These are phyloP conservation scores for Propithecus deckenii DNA, from an alignment of 2,797 vertebrate genomes.

Conservation along the genomic window DNA sequence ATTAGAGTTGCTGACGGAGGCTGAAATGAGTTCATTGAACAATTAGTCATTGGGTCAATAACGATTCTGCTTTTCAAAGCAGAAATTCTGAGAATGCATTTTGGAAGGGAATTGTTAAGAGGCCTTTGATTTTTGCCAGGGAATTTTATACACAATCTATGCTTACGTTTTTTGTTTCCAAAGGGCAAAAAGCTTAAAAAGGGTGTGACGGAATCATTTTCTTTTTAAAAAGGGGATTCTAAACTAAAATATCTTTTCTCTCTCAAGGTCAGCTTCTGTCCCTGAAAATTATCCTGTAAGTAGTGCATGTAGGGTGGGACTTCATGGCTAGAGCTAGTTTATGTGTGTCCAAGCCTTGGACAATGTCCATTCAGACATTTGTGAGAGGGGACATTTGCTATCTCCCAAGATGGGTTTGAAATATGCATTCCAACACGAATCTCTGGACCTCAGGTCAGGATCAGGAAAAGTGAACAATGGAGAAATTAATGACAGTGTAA, in stretches of 20 bases:
- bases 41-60: constrained; percentile 18
- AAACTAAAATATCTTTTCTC: not conserved
- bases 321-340: not conserved
- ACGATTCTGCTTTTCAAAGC: constrained; percentile 5
- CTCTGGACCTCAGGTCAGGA: not conserved
- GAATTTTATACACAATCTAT: not conserved
- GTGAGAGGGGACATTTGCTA: not conserved
- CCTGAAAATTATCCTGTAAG: not conserved
- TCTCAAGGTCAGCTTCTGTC: not conserved
- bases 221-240: not conserved
- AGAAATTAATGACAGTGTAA: not conserved
- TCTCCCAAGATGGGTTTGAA: not conserved
- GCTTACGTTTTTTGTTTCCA: not conserved
- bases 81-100: not conserved
- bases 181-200: not conserved
- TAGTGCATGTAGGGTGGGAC: not conserved
- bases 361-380: not conserved
- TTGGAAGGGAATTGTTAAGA: constrained; percentile 35
- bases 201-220: not conserved
- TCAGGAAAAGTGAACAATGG: not conserved
- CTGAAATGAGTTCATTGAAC: constrained; percentile 10
- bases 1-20: not conserved
- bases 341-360: not conserved
- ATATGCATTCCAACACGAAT: not conserved
- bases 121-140: constrained; percentile 30